These are phyloP conservation scores for Lasius fuliginosus DNA, from an alignment of 2,888 invertebrate species.

Conservation along the genomic window DNA sequence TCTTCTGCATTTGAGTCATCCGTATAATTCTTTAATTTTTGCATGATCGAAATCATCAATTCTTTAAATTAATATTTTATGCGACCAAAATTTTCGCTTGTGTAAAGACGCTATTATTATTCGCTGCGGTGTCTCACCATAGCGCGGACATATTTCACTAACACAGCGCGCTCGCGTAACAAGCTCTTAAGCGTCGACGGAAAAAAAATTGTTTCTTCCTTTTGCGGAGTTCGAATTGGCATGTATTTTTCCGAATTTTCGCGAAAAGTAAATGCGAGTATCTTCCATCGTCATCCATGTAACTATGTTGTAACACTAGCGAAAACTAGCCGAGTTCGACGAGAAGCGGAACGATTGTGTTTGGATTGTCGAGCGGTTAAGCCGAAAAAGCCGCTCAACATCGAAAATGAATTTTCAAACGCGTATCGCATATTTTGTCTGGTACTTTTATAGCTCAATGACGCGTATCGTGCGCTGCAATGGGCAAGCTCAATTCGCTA, in stretches of 20 bases:
- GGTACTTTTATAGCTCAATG: constrained; percentile 66
- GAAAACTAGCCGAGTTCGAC: constrained; percentile 36
- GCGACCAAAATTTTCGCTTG: not conserved
- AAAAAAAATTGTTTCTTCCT: constrained; percentile 21
- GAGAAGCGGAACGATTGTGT: constrained; percentile 53
- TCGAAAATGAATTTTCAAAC: constrained; percentile 65
- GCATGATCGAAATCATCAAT: not conserved
- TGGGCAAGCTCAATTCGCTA: constrained; percentile 71
- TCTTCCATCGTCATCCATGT: constrained; percentile 10
- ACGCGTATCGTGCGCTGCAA: constrained; percentile 51
- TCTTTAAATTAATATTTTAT: not conserved
- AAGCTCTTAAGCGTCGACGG: not conserved
- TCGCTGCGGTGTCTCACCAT: not conserved
- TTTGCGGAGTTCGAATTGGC: not conserved
- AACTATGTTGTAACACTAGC: constrained; percentile 15
- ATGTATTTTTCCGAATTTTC: constrained; percentile 40
- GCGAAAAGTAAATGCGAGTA: constrained; percentile 42
- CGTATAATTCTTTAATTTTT: not conserved
- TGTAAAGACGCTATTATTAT: not conserved
- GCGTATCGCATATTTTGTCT: constrained; percentile 43
- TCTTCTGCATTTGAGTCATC: not conserved
- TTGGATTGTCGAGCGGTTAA: constrained; percentile 55
- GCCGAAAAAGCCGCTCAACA: constrained; percentile 62
- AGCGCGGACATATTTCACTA: not conserved
- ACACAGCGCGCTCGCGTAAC: not conserved